Conservation (phyloP, 2,888 invertebrate genomes). For the Apamea anceps region DNA sequence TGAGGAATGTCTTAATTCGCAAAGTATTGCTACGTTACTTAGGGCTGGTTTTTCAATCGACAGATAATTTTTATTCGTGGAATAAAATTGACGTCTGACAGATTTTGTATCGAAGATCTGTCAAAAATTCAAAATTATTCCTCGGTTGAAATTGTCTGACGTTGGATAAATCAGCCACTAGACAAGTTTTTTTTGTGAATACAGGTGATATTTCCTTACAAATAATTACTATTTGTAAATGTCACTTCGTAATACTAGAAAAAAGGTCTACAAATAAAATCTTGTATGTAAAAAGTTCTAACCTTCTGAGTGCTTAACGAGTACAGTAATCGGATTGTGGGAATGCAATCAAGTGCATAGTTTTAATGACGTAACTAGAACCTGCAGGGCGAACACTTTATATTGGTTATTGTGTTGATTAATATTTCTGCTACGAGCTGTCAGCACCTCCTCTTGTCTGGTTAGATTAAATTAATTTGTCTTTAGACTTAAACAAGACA, state of each 20-base stretch:
- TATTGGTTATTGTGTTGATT: conserved; percentile 11
- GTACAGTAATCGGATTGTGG: conserved; percentile 9
- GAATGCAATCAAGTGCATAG: conserved; percentile 20
- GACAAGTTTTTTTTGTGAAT: background rate
- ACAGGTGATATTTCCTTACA: background rate
- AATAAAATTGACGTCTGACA: too few relatives aligned
- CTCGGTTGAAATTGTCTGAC: too few relatives aligned
- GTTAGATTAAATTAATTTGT: conserved; percentile 26
- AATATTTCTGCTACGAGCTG: conserved; percentile 24
- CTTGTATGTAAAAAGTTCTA: background rate
- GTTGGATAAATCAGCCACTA: too few relatives aligned
- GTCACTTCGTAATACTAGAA: background rate
- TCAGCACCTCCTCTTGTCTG: conserved; percentile 18
- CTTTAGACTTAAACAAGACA: conserved; percentile 4
- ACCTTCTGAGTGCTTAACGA: conserved; percentile 1
- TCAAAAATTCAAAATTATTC: too few relatives aligned
- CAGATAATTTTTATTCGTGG: too few relatives aligned
- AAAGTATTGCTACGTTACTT: background rate
- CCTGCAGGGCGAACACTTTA: background rate
- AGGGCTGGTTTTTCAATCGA: too few relatives aligned
- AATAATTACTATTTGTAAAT: conserved; percentile 28
- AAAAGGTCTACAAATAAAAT: background rate
- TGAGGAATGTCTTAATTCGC: background rate
- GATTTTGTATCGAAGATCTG: too few relatives aligned
- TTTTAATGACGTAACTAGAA: conserved; percentile 17